phyloP scores from a whole-genome alignment of 1,140 invertebrate species.

The Pseudomyrmex sp. region DNA sequence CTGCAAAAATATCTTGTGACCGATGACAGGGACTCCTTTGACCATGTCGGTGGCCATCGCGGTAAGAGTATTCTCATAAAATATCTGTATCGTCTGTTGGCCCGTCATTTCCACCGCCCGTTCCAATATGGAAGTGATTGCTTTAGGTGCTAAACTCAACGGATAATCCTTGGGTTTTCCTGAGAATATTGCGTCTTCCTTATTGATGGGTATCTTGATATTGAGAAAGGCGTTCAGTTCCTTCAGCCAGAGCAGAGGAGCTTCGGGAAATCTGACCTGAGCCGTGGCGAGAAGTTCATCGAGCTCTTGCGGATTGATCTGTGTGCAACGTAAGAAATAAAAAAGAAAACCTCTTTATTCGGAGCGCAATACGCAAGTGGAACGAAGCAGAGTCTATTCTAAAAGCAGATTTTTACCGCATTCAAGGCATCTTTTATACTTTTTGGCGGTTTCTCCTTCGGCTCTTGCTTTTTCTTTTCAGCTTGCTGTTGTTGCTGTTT shows the following conservation, averaged over 20 bases:
- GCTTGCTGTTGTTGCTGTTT: constrained; percentile 73
- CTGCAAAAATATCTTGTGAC: constrained; percentile 90
- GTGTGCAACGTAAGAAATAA: constrained; percentile 35
- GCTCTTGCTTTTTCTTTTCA: constrained; percentile 80
- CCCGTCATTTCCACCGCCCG: constrained; percentile 86
- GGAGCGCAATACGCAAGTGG: too few species aligned
- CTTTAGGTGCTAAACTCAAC: constrained; percentile 85
- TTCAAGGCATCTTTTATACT: constrained; percentile 89
- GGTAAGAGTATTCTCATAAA: constrained; percentile 88
- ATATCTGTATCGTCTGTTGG: constrained; percentile 86
- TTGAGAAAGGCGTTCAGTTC: constrained; percentile 88
- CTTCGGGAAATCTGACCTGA: constrained; percentile 87
- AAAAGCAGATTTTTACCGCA: constrained; percentile 81
- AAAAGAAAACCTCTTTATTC: neutral
- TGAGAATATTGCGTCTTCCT: constrained; percentile 87
- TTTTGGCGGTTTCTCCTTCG: constrained; percentile 87
- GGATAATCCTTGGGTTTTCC: constrained; percentile 85
- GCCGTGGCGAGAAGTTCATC: constrained; percentile 84
- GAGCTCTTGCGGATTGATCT: constrained; percentile 88
- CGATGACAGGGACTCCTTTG: constrained; percentile 87
- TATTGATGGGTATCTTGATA: constrained; percentile 87
- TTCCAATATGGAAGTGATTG: constrained; percentile 85
- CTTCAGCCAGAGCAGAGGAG: constrained; percentile 88
- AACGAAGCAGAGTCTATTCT: constrained; percentile 4
- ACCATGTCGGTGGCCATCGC: constrained; percentile 89